These are phyloP conservation scores for Allophyes oxyacanthae DNA, from an alignment of 2,888 invertebrate genomes.

Conservation along the genomic window DNA sequence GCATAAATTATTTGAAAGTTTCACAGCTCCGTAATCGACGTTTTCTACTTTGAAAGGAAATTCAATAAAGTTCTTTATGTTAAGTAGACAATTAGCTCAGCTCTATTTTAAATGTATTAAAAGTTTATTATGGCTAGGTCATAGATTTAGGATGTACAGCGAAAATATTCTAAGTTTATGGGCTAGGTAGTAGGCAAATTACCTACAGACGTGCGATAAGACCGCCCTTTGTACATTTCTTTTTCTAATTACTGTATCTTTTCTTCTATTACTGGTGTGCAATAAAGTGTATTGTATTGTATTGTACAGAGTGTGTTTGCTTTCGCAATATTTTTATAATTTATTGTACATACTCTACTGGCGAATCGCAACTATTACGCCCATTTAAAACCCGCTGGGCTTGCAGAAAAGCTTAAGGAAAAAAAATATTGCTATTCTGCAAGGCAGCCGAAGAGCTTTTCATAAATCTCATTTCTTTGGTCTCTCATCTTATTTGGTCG, in stretches of 20 bases:
- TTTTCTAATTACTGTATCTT: too few species aligned
- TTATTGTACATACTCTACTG: constrained; percentile 39
- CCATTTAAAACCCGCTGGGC: constrained; percentile 60
- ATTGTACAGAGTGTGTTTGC: not conserved
- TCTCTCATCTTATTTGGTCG: constrained; percentile 58
- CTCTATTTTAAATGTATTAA: constrained; percentile 1
- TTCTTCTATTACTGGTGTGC: too few species aligned
- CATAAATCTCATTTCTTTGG: constrained; percentile 65
- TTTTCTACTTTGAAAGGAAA: too few species aligned
- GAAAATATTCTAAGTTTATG: too few species aligned
- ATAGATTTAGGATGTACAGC: too few species aligned
- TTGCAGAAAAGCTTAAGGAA: constrained; percentile 58
- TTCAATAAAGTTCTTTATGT: not conserved
- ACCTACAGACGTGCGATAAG: too few species aligned
- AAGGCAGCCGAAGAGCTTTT: constrained; percentile 59
- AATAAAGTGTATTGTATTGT: too few species aligned
- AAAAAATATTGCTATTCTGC: constrained; percentile 68
- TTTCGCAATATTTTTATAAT: constrained; percentile 18
- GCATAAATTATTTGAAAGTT: not conserved
- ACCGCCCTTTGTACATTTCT: too few species aligned
- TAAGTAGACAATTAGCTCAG: not conserved
- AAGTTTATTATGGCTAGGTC: not conserved
- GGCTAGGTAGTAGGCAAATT: too few species aligned
- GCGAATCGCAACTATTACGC: constrained; percentile 52
- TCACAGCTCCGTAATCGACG: not conserved